phyloP scores from a whole-genome alignment of 2,797 vertebrate species.

The Yasuhikotakia modesta region DNA sequence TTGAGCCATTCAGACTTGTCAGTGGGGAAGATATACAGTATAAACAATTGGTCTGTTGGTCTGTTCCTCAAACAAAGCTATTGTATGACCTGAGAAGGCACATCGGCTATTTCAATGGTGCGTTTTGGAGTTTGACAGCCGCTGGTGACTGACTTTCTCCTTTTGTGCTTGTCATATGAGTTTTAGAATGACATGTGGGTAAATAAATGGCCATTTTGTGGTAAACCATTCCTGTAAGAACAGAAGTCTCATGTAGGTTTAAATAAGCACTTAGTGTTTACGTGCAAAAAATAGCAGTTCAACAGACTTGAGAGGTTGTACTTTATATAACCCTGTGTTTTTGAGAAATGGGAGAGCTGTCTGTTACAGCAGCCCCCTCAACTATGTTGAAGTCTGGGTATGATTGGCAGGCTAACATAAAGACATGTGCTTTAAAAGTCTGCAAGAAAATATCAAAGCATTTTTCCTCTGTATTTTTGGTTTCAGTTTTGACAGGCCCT shows the following conservation, averaged over 20 bases:
- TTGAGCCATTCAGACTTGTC: neutral
- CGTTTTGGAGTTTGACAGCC: no score
- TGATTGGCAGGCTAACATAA: slow-evolving; percentile 14
- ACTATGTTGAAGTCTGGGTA: slow-evolving; percentile 4
- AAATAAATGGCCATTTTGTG: neutral
- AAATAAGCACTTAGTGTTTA: neutral
- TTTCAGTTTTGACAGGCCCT: slow-evolving; percentile 52
- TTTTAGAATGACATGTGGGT: neutral
- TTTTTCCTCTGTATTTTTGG: neutral
- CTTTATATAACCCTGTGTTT: slow-evolving; percentile 25
- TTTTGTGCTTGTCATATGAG: neutral
- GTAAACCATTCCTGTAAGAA: neutral
- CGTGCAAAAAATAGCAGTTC: slow-evolving; percentile 4
- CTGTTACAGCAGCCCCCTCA: slow-evolving; percentile 6
- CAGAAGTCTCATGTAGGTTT: neutral
- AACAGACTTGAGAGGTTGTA: neutral
- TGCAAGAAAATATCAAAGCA: neutral
- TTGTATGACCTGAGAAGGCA: neutral
- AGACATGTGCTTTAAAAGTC: neutral
- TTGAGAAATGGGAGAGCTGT: neutral
- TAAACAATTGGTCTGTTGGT: neutral
- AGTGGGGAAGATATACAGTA: no score
- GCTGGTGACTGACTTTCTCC: neutral
- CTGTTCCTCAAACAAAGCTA: neutral
- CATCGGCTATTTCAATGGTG: no score